These are phyloP conservation scores for Spinus olivaceus DNA, from an alignment of 2,797 vertebrate genomes.

Conservation along the genomic window DNA sequence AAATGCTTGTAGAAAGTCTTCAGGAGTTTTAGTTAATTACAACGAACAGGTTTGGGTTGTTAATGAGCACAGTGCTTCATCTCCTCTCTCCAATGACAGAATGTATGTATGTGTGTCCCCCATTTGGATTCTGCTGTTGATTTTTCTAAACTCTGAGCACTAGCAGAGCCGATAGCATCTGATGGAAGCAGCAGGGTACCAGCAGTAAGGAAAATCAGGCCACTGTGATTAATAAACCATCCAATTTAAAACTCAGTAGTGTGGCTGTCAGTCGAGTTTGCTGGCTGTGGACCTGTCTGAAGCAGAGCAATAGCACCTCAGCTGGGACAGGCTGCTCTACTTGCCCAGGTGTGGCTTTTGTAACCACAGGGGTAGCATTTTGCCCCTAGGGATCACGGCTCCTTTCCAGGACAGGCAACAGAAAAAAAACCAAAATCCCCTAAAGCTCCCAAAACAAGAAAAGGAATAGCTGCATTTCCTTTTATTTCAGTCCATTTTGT, in stretches of 20 bases:
- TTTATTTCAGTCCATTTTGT: neutral
- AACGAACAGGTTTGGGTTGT: accelerated
- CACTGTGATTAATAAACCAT: slow-evolving; percentile 1
- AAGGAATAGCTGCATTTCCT: neutral
- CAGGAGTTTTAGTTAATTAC: neutral
- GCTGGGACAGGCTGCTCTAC: neutral
- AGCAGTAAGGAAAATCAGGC: neutral
- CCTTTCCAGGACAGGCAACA: neutral
- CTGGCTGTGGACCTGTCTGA: neutral
- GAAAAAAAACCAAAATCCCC: neutral
- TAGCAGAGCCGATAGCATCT: neutral
- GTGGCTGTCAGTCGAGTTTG: accelerated
- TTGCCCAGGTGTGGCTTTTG: accelerated
- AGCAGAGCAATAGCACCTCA: neutral
- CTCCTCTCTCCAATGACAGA: neutral
- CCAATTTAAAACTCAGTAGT: neutral
- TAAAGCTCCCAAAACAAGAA: neutral
- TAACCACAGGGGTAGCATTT: neutral
- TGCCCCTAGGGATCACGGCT: neutral
- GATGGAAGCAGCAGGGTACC: neutral
- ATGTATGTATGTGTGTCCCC: neutral
- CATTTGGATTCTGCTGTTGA: neutral
- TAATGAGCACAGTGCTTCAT: neutral
- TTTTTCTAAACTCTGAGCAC: neutral
- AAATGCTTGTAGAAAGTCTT: neutral